Evolutionary conservation across 2,113 vertebrate species (phyloP).

Genomic region (Forbesichthys papilliferus): DNA sequence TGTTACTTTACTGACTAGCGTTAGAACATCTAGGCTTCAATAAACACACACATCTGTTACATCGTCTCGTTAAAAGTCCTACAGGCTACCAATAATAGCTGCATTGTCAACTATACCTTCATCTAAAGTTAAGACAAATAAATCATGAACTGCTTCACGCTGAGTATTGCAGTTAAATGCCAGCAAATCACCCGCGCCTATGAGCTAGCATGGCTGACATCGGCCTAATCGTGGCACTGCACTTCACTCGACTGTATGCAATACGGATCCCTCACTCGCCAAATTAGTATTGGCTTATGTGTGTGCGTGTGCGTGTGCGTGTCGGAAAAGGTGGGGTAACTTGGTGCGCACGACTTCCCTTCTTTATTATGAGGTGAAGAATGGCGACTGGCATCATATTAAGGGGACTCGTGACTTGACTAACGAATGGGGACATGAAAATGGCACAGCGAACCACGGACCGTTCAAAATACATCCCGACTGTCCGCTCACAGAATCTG

Average conservation of each 20-base stretch:
- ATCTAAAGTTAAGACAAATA: too few species aligned
- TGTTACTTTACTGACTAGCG: too few species aligned
- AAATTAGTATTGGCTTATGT: slow-evolving; percentile 30
- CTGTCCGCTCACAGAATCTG: not conserved
- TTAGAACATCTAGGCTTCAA: too few species aligned
- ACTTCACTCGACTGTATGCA: slow-evolving; percentile 38
- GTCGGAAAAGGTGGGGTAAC: not conserved
- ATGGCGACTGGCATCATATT: slow-evolving; percentile 51
- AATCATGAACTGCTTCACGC: too few species aligned
- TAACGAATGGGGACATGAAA: slow-evolving; percentile 40
- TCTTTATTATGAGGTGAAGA: slow-evolving; percentile 65
- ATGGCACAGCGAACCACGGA: slow-evolving; percentile 21
- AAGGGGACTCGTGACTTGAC: slow-evolving; percentile 24
- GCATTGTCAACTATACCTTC: too few species aligned
- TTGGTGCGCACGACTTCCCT: not conserved
- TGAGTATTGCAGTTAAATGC: too few species aligned
- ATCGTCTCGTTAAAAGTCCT: too few species aligned
- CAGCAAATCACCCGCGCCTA: too few species aligned
- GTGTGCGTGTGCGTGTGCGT: slow-evolving; percentile 1
- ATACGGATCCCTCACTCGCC: slow-evolving; percentile 23
- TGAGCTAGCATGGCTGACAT: too few species aligned
- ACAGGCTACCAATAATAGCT: too few species aligned
- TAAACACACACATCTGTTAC: too few species aligned
- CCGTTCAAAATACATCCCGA: not conserved
- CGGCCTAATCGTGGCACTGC: too few species aligned